Evolutionary conservation across 2,113 vertebrate genomes (phyloP).

Genomic region (Tricholaema leucomelas): DNA sequence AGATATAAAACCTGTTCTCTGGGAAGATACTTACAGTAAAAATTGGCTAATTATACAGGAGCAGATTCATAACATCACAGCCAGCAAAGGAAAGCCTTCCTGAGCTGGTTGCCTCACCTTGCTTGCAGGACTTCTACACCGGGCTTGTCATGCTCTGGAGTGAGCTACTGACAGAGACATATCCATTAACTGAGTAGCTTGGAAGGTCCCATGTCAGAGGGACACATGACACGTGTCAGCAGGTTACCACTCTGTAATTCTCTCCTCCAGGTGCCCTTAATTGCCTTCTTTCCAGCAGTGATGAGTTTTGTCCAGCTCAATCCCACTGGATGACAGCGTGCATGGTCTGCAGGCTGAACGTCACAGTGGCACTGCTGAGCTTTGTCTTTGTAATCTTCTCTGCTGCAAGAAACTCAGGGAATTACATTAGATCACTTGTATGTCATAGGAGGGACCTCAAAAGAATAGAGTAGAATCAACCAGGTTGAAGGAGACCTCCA

Average conservation of each 20-base stretch:
- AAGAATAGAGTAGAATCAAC: too few species aligned
- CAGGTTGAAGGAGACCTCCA: too few species aligned
- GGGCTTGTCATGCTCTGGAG: neutral
- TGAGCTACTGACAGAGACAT: neutral
- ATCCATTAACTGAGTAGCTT: accelerated
- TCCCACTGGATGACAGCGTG: accelerated
- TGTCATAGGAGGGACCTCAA: neutral
- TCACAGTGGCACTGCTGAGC: neutral
- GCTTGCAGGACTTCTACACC: neutral
- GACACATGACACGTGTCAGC: too few species aligned
- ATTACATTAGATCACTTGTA: neutral
- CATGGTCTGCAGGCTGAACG: accelerated
- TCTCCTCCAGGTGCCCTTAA: neutral
- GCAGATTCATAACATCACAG: neutral
- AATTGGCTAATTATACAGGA: neutral
- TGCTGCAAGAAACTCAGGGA: neutral
- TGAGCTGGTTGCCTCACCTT: neutral
- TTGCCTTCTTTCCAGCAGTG: neutral
- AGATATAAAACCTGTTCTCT: neutral
- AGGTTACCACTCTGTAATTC: neutral
- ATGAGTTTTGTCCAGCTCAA: neutral
- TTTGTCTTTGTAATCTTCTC: neutral
- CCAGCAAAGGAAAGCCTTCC: neutral
- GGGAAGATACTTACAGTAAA: neutral
- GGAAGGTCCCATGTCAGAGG: neutral